Percentiles rank a stretch among this genome's conserved stretches.
These are phyloP conservation scores for Macrosiphum euphorbiae DNA, from an alignment of 2,888 invertebrate genomes.

Conservation along the genomic window DNA sequence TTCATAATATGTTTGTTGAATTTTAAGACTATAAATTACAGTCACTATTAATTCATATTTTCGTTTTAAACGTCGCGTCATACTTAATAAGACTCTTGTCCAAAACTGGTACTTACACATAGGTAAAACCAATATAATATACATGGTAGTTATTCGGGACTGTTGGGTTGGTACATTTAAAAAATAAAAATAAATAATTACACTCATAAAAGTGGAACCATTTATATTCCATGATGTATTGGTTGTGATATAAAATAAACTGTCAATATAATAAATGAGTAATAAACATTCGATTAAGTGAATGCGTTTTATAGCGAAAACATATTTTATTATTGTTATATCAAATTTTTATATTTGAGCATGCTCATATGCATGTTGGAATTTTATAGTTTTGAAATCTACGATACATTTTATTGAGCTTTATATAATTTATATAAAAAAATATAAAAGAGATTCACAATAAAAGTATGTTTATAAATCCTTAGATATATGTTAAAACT, in stretches of 20 bases:
- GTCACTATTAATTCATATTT: background rate
- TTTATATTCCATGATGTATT: background rate
- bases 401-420: conserved; percentile 1
- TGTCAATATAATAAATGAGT: background rate
- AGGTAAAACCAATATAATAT: background rate
- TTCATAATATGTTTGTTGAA: background rate
- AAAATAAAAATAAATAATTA: background rate
- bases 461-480: background rate
- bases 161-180: background rate
- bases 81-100: background rate
- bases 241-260: background rate
- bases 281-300: conserved; percentile 11
- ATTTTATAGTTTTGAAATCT: conserved; percentile 19
- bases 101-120: background rate
- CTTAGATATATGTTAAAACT: background rate
- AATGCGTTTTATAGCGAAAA: conserved; percentile 26
- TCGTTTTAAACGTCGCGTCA: background rate
- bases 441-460: background rate
- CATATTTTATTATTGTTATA: background rate
- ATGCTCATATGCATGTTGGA: background rate
- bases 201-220: background rate
- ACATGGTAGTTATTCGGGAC: background rate
- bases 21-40: background rate
- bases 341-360: background rate
- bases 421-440: conserved; percentile 11